Evolutionary conservation across 2,888 invertebrate genomes (phyloP), one percentile per base, ranked within the genome.

Genomic region (Serrognathus titanus): DNA sequence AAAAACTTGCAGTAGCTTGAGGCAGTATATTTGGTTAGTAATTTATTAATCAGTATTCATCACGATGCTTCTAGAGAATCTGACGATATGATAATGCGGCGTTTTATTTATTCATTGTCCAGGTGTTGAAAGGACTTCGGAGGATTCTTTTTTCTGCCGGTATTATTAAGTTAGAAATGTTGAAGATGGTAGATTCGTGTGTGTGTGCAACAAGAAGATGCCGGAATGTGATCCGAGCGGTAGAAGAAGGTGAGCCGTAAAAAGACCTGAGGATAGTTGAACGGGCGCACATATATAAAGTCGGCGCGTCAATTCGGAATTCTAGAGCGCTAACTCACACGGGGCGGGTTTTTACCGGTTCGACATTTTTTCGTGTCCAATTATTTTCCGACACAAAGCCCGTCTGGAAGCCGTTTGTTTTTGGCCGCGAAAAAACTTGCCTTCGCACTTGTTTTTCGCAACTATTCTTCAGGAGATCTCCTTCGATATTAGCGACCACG

Each of bases 301-400:
- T 70, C 70, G 71, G 64, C 69, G 69, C 67, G 72, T 72, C 72
- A 71, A 71, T 66, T 67, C 62, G 70, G 71, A 72, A 73, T 73
- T 73, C 72, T 72, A 69, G 71, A 69, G 69, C 70, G 69, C 66
- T 71, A 71, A 73, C 71, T 73, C 70, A 71, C 69, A 66, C 65
- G 68, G 69, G 66, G 68, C 70, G 64, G 69, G 69, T 72, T 72
- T 72, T 71, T 71, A 70, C 64, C 64, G 60, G 69, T 67, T 70
- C 70, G 69, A 71, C 69, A 71, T 72, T 73, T 68, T 68, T 73
- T 72, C 70, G 66, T 64, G 66, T 63, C 72, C 73, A 73, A 74
- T 73, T 74, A 73, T 73, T 73, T 74, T 72, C 69, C 72, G 69
- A 71, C 72, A 71, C 72, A 72, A 69, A 68, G 69, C 64, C 66